These are phyloP conservation scores for Hermodice carunculata DNA, from an alignment of 2,888 invertebrate species.

Conservation along the genomic window DNA sequence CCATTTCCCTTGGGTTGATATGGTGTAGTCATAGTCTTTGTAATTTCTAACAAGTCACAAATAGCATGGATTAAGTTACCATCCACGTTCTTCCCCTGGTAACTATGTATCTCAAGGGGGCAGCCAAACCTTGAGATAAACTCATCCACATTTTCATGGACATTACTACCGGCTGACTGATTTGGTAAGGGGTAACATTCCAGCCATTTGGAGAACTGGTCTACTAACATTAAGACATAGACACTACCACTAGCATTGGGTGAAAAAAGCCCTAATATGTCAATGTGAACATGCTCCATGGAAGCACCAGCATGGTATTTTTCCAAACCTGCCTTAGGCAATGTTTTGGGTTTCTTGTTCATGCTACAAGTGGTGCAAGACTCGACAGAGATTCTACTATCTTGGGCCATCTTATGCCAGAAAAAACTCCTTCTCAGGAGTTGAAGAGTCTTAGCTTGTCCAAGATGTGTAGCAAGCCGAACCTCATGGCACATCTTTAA, in stretches of 20 bases:
- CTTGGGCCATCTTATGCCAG: too few species aligned
- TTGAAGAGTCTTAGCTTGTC: too few species aligned
- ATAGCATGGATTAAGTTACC: too few species aligned
- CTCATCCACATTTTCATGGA: background rate
- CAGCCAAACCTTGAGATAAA: constrained; percentile 9
- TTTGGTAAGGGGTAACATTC: background rate
- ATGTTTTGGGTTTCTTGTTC: too few species aligned
- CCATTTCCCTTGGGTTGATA: background rate
- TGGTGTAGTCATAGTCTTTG: constrained; percentile 14
- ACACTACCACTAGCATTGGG: background rate
- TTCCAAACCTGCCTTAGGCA: too few species aligned
- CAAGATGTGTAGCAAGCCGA: background rate
- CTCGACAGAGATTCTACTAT: background rate
- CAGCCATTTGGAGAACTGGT: too few species aligned
- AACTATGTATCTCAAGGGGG: constrained; percentile 17
- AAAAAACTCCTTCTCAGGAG: too few species aligned
- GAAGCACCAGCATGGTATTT: too few species aligned
- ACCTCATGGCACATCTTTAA: constrained; percentile 10
- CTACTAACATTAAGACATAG: constrained; percentile 1
- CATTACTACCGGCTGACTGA: background rate
- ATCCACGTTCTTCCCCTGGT: constrained; percentile 19
- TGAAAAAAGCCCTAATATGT: constrained; percentile 6
- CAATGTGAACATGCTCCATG: too few species aligned
- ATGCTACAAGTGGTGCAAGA: too few species aligned
- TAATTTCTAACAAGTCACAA: constrained; percentile 7